These are phyloP conservation scores for Chrysolophus pictus DNA, from an alignment of 2,797 vertebrate genomes.

Conservation along the genomic window DNA sequence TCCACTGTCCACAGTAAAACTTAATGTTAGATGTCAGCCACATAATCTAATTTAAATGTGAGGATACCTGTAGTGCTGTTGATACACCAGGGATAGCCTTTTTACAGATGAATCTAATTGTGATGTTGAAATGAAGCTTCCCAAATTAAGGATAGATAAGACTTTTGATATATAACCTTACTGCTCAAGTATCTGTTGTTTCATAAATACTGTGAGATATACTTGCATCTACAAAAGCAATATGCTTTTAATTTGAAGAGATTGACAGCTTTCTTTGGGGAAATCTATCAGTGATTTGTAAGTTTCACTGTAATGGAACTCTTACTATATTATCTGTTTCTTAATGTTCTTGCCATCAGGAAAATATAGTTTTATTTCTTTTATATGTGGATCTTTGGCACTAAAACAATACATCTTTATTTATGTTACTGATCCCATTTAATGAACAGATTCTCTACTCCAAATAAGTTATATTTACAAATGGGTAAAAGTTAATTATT, in stretches of 20 bases:
- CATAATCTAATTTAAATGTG: background rate
- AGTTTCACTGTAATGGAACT: background rate
- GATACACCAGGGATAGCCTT: background rate
- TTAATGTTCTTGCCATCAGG: conserved; percentile 38
- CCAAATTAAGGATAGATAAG: background rate
- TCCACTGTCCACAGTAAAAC: background rate
- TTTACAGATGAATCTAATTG: background rate
- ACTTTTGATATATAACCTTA: background rate
- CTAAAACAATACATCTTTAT: conserved; percentile 37
- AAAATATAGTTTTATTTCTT: conserved; percentile 54
- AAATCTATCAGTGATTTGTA: background rate
- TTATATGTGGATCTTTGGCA: conserved; percentile 1
- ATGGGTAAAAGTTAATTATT: conserved; percentile 38
- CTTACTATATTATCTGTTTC: conserved; percentile 5
- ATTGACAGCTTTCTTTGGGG: background rate
- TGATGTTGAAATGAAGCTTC: background rate
- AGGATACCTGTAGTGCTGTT: background rate
- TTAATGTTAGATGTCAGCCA: background rate
- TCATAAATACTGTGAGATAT: background rate
- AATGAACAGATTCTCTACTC: background rate
- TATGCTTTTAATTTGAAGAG: background rate
- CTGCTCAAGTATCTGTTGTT: background rate
- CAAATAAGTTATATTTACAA: background rate
- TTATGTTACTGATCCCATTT: conserved; percentile 20
- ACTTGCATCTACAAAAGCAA: background rate